Base-by-base conservation (phyloP, 92 coral and sea anemone genomes). In the Palythoa grandiflora region DNA sequence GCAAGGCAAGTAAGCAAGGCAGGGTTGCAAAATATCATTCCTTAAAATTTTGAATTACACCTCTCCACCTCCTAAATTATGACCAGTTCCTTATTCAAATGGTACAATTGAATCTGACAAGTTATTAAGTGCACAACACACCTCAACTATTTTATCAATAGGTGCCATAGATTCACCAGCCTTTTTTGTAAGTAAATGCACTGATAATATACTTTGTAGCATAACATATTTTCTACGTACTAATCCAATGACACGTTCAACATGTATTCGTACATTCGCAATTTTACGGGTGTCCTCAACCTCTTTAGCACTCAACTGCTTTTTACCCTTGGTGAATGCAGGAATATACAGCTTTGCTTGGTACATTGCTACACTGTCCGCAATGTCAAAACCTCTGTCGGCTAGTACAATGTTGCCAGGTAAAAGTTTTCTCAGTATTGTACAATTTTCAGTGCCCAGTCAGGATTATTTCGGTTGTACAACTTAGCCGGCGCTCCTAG, bases 51-150 rank as follows among this genome's bases (percentile, higher is more conserved):
- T 44, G 48, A 44, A 44, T 44, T 44, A 44, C 48, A 44, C 48
- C 48, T 44, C 48, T 44, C 48, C 48, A 44, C 48, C 48, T 44
- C 48, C 48, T 44, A 44, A 44, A 44, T 44, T 44, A 44, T 44
- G 48, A 44, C 48, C 48, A 44, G 48, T 6, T 44, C 48, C 48
- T 15, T 54, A 52, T 11, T 52, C 55, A 11, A 52, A 52, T 6
- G 55, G 55, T 6, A 52, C 55, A 52, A 52, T 11, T 40, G 92
- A 89, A 21, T 75, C 88, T 57, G 92, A 89, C 2, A 89, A 51
- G 85, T 84, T 89, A 37, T 85, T 75, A 11, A 89, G 76, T 38
- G 89, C 89, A 89, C 92, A 89, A 68, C 92, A 85, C 3, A 85
- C 83, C 16, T 12, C 71, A 1, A 80, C 88, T 14, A 89, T 89